These are phyloP conservation scores for Pocillopora grandis DNA, from an alignment of 92 coral and sea anemone species.

Conservation along the genomic window DNA sequence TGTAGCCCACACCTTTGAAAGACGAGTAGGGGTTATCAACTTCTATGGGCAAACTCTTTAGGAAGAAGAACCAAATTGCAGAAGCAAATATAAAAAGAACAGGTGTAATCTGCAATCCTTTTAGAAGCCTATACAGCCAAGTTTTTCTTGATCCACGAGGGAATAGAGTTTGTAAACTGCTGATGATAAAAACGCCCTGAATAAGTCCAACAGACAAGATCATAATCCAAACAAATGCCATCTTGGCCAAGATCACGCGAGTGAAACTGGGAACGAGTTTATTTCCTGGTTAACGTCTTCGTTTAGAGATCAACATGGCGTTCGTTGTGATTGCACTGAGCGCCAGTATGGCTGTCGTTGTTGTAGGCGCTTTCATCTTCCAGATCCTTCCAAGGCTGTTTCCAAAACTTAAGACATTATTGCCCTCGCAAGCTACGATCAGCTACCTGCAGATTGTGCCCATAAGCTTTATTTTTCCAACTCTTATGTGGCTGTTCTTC, in stretches of 20 bases:
- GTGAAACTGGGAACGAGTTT: constrained; percentile 13
- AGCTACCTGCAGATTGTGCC: constrained; percentile 83
- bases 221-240: constrained; percentile 95
- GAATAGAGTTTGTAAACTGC: constrained; percentile 81
- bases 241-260: constrained; percentile 31
- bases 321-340: constrained; percentile 58
- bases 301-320: constrained; percentile 69
- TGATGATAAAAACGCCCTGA: constrained; percentile 90
- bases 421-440: constrained; percentile 75
- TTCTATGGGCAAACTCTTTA: constrained; percentile 84
- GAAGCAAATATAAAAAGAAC: constrained; percentile 78
- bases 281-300: constrained; percentile 1
- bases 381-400: constrained; percentile 84
- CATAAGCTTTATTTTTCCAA: constrained; percentile 72
- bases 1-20: constrained; percentile 68
- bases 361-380: constrained; percentile 76
- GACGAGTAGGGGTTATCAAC: constrained; percentile 77
- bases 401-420: constrained; percentile 68
- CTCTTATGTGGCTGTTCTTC: constrained; percentile 78
- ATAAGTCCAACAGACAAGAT: constrained; percentile 82
- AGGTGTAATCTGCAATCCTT: constrained; percentile 78
- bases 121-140: constrained; percentile 66
- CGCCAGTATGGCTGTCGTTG: constrained; percentile 66
- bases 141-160: constrained; percentile 68
- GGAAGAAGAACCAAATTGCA: constrained; percentile 88